phyloP scores from a whole-genome alignment of 1,140 invertebrate genomes.

The Aethina tumida region DNA sequence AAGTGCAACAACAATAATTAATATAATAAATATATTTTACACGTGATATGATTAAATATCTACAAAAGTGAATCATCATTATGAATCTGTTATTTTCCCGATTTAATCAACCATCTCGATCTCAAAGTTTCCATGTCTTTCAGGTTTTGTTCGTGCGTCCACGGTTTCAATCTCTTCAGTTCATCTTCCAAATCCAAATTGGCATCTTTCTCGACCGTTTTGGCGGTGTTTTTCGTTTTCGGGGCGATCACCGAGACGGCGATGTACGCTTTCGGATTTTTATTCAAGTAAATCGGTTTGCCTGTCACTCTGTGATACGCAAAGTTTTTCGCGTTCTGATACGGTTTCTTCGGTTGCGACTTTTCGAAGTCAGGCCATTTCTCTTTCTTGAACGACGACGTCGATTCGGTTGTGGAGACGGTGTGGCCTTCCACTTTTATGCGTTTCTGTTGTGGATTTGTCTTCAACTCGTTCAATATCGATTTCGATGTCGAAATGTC shows the following conservation, averaged over 20 bases:
- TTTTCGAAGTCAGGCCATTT: too few species aligned
- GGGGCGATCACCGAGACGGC: conserved; percentile 34
- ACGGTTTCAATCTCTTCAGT: conserved; percentile 30
- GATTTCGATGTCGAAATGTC: conserved; percentile 24
- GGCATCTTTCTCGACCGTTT: conserved; percentile 15
- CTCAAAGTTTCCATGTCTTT: conserved; percentile 18
- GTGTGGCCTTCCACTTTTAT: background rate
- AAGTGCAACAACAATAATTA: too few species aligned
- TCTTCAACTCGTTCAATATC: conserved; percentile 16
- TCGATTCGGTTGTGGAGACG: background rate
- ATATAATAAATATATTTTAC: too few species aligned
- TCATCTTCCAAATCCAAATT: conserved; percentile 32
- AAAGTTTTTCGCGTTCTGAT: conserved; percentile 29
- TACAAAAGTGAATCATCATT: too few species aligned
- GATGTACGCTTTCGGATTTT: conserved; percentile 33
- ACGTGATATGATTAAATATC: too few species aligned
- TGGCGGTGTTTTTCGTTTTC: conserved; percentile 19
- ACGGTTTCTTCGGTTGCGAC: conserved; percentile 11
- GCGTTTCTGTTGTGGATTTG: conserved; percentile 8
- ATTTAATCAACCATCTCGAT: too few species aligned
- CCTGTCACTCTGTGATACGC: conserved; percentile 33
- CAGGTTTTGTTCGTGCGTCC: conserved; percentile 19
- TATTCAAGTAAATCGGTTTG: conserved; percentile 28
- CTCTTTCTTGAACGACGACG: too few species aligned
- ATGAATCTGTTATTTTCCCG: too few species aligned